Evolutionary conservation across 2,888 invertebrate genomes (phyloP).

Genomic region (Arenicola marina): DNA sequence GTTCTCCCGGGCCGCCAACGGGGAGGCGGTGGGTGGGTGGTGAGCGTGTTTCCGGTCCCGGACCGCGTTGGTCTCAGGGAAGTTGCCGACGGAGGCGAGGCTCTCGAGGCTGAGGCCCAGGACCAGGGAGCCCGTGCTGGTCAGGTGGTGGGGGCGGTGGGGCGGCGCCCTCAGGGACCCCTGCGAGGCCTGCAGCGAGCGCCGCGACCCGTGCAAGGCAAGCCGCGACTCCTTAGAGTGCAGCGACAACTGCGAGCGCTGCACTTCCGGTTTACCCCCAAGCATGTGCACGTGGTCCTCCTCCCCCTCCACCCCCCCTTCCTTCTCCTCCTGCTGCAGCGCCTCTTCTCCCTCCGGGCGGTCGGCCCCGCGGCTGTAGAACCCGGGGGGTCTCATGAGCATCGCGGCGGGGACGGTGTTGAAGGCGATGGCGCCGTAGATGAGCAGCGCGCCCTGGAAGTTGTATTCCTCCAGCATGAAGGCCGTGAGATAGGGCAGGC

Average conservation of each 20-base stretch:
- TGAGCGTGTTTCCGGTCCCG: no score
- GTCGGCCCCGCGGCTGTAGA: no score
- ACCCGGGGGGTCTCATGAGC: slow-evolving; percentile 21
- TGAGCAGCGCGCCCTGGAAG: slow-evolving; percentile 22
- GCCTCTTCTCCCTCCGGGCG: not conserved
- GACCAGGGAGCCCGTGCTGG: not conserved
- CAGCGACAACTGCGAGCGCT: no score
- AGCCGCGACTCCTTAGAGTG: not conserved
- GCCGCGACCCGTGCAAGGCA: not conserved
- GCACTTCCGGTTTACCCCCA: not conserved
- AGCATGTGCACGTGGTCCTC: not conserved
- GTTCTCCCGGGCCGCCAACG: not conserved
- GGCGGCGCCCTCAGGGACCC: not conserved
- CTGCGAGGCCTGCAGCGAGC: not conserved
- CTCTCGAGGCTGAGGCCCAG: not conserved
- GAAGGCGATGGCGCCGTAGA: slow-evolving; percentile 22
- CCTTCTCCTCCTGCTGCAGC: not conserved
- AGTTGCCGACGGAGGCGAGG: not conserved
- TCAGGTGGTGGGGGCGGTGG: not conserved
- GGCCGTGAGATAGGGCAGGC: slow-evolving; percentile 21
- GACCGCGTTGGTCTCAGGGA: no score
- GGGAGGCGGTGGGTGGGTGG: not conserved
- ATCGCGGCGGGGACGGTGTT: slow-evolving; percentile 23
- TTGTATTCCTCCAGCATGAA: slow-evolving; percentile 14
- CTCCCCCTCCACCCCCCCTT: not conserved